These are phyloP conservation scores for Macroramphosus scolopax DNA, from an alignment of 2,797 vertebrate genomes.

Conservation along the genomic window DNA sequence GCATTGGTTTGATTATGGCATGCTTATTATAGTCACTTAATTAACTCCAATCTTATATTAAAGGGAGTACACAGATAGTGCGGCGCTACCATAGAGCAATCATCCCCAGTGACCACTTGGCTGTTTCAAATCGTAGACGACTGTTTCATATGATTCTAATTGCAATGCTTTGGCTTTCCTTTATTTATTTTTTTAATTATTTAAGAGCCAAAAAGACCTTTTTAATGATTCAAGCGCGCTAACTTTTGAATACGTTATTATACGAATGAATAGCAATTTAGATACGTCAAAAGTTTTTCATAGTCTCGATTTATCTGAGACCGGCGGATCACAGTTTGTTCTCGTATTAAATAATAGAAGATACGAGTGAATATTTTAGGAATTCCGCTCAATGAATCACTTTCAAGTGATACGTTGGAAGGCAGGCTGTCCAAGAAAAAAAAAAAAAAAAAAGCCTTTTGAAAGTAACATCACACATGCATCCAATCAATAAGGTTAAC, in stretches of 20 bases:
- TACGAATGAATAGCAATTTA: slow-evolving; percentile 2
- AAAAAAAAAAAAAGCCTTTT: slow-evolving; percentile 28
- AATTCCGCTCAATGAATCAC: slow-evolving; percentile 44
- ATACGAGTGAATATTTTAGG: slow-evolving; percentile 32
- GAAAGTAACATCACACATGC: slow-evolving; percentile 56
- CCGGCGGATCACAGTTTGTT: slow-evolving; percentile 15
- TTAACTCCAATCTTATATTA: slow-evolving; percentile 40
- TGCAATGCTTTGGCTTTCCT: no score
- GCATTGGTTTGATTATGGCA: slow-evolving; percentile 63
- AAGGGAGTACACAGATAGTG: slow-evolving; percentile 9
- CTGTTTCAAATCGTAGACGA: no score
- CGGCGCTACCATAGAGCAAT: slow-evolving; percentile 9
- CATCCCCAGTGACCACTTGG: slow-evolving; percentile 35
- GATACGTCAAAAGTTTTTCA: slow-evolving; percentile 11
- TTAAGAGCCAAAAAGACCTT: no score
- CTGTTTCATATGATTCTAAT: no score
- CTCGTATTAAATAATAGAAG: slow-evolving; percentile 43
- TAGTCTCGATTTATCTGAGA: slow-evolving; percentile 7
- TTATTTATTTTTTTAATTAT: no score
- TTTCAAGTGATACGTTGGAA: slow-evolving; percentile 62
- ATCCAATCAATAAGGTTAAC: slow-evolving; percentile 73
- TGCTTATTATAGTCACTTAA: slow-evolving; percentile 65
- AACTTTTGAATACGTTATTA: slow-evolving; percentile 11
- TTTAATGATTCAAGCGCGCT: no score
- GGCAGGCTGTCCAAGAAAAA: slow-evolving; percentile 23